phyloP scores from a whole-genome alignment of 2,888 invertebrate genomes.

The Lymantria monacha region DNA sequence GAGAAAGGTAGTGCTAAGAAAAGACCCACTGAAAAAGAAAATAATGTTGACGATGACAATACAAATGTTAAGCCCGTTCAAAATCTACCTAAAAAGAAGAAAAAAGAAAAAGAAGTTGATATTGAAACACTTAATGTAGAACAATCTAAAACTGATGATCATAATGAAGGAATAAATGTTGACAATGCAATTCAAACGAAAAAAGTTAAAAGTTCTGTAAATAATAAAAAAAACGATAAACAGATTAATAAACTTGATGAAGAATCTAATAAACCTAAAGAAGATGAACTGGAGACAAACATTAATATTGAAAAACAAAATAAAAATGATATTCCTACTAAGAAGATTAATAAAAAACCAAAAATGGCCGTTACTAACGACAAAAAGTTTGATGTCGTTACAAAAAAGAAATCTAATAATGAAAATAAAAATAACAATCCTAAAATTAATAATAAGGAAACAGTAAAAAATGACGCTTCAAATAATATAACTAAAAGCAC shows the following conservation, averaged over 20 bases:
- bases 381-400: conserved; percentile 4
- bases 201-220: not conserved
- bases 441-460: conserved; percentile 3
- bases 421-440: conserved; percentile 4
- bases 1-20: not conserved
- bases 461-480: conserved; percentile 1
- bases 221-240: not conserved
- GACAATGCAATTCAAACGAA: conserved; percentile 3
- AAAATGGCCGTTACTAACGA: conserved; percentile 7
- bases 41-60: conserved; percentile 1
- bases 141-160: conserved; percentile 11
- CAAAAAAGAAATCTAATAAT: conserved; percentile 2
- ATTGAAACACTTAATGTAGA: conserved; percentile 8
- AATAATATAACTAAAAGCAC: not conserved
- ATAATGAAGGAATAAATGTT: conserved; percentile 13
- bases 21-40: not conserved
- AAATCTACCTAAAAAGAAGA: conserved; percentile 1
- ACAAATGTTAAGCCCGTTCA: conserved; percentile 14
- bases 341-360: conserved; percentile 5
- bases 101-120: conserved; percentile 2
- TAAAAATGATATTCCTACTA: not conserved
- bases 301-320: conserved; percentile 1
- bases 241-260: too few relatives aligned
- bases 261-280: not conserved
- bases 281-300: not conserved